Evolutionary conservation across 1,140 invertebrate genomes (phyloP).

Genomic region (Procambarus virginalis): DNA sequence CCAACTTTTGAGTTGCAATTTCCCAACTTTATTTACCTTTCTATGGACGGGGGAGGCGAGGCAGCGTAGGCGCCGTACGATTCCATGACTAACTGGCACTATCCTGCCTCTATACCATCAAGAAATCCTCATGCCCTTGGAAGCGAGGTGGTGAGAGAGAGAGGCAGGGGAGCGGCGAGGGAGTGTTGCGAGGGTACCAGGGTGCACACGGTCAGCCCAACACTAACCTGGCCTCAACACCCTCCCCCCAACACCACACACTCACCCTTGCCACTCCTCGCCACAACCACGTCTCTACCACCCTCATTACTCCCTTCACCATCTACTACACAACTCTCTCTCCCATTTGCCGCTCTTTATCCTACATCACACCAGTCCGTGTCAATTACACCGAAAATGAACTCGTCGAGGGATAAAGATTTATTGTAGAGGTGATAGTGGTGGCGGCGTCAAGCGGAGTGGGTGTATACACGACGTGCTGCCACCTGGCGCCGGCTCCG

Average conservation of each 20-base stretch:
- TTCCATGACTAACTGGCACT: constrained; percentile 53
- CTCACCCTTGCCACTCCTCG: constrained; percentile 28
- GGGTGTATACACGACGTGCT: constrained; percentile 43
- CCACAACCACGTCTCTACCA: constrained; percentile 18
- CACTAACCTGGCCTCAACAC: constrained; percentile 33
- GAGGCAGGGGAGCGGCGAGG: constrained; percentile 21
- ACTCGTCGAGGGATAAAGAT: constrained; percentile 3
- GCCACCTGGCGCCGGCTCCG: constrained; percentile 26
- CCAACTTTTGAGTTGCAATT: constrained; percentile 36
- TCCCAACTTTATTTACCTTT: constrained; percentile 49
- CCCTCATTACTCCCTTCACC: background rate
- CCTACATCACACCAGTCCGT: no score
- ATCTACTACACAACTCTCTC: background rate
- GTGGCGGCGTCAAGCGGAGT: background rate
- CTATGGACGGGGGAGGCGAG: constrained; percentile 43
- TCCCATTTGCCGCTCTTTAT: background rate
- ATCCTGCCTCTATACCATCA: constrained; percentile 48
- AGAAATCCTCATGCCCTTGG: constrained; percentile 57
- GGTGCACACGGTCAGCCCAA: constrained; percentile 43
- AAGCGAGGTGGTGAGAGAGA: constrained; percentile 25
- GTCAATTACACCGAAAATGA: background rate
- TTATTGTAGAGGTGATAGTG: constrained; percentile 2
- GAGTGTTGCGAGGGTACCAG: constrained; percentile 45
- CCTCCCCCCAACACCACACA: constrained; percentile 27
- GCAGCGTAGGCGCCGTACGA: constrained; percentile 41